These are phyloP conservation scores for Oostethus manadensis DNA, from an alignment of 2,113 vertebrate species.

Conservation along the genomic window DNA sequence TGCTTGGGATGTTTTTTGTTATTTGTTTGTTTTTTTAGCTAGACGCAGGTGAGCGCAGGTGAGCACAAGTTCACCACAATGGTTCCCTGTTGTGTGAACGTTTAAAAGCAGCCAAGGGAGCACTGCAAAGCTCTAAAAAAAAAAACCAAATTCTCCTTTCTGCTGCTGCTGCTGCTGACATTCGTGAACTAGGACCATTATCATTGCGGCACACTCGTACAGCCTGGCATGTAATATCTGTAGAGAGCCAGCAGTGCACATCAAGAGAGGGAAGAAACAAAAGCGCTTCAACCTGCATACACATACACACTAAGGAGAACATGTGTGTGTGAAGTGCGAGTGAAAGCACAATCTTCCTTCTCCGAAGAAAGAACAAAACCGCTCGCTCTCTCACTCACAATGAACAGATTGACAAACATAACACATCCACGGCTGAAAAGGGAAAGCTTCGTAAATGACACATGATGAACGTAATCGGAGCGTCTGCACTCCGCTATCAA, in stretches of 20 bases:
- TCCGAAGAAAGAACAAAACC: constrained; percentile 39
- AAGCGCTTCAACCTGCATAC: constrained; percentile 6
- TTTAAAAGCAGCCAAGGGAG: constrained; percentile 62
- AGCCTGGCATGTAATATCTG: constrained; percentile 43
- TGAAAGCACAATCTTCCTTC: constrained; percentile 26
- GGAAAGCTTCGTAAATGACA: constrained; percentile 40
- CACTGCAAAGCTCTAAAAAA: constrained; percentile 52
- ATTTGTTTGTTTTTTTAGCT: constrained; percentile 10
- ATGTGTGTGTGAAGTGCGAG: constrained; percentile 9
- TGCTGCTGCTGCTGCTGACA: constrained; percentile 49
- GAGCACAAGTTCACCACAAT: constrained; percentile 44
- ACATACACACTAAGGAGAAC: constrained; percentile 10
- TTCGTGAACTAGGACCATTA: constrained; percentile 64
- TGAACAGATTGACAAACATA: constrained; percentile 22
- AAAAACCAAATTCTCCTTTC: constrained; percentile 40
- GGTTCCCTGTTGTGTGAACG: constrained; percentile 58
- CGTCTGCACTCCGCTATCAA: constrained; percentile 32
- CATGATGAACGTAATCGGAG: constrained; percentile 30
- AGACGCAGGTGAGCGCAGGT: constrained; percentile 23
- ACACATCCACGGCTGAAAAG: constrained; percentile 20
- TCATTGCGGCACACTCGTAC: constrained; percentile 43
- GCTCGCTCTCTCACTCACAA: constrained; percentile 6
- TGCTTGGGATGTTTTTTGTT: constrained; percentile 24
- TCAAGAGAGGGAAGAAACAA: constrained; percentile 28
- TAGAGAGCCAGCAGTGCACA: constrained; percentile 20